phyloP scores from a whole-genome alignment of 2,113 vertebrate genomes.

The Saccopteryx leptura region DNA sequence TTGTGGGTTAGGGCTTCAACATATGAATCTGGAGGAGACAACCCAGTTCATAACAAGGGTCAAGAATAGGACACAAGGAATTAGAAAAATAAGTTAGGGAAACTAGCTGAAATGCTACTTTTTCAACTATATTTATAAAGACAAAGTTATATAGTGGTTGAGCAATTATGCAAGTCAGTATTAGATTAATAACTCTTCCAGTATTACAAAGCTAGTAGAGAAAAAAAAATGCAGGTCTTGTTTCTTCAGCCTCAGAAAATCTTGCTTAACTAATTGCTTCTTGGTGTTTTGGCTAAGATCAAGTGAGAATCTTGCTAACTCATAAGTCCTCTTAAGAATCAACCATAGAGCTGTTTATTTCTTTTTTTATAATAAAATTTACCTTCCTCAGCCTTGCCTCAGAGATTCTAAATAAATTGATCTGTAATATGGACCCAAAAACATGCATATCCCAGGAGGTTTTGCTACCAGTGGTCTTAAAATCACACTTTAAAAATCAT shows the following conservation, averaged over 20 bases:
- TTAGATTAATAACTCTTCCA: not conserved
- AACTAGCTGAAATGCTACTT: conserved; percentile 36
- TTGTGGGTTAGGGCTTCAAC: not conserved
- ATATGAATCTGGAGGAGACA: not conserved
- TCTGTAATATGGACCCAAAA: not conserved
- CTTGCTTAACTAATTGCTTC: not conserved
- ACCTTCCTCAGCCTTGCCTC: not conserved
- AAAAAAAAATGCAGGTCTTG: not conserved
- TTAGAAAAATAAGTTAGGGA: conserved; percentile 11
- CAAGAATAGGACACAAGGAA: not conserved
- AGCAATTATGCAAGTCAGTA: conserved; percentile 15
- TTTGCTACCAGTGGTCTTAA: not conserved
- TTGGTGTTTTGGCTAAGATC: too few relatives aligned
- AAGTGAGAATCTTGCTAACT: not conserved
- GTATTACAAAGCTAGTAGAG: not conserved
- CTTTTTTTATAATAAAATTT: not conserved
- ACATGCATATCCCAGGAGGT: not conserved
- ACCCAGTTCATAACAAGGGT: not conserved
- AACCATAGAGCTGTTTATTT: not conserved
- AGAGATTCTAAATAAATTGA: not conserved
- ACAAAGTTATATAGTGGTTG: not conserved
- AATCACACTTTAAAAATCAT: conserved; percentile 25
- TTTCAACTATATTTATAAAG: conserved; percentile 3
- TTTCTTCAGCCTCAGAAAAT: not conserved
- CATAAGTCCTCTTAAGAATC: conserved; percentile 11